A percentile compares a stretch with the other conserved stretches of the same genome.
Evolutionary conservation across 1,140 invertebrate genomes (phyloP).

Genomic region (Rhyzopertha dominica): DNA sequence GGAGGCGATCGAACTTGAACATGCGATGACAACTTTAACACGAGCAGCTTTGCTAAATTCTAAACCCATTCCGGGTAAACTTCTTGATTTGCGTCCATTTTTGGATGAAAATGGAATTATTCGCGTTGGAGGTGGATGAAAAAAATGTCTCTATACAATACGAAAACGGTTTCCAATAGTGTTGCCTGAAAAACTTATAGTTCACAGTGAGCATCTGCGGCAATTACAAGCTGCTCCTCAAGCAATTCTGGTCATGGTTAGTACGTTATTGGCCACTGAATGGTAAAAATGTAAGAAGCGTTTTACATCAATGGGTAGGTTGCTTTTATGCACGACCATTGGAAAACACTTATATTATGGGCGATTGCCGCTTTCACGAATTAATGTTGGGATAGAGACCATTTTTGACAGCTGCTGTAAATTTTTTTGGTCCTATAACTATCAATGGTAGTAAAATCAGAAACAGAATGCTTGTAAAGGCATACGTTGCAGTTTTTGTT

Average conservation of each 20-base stretch:
- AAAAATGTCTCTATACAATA: slow-evolving; percentile 22
- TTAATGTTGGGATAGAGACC: slow-evolving; percentile 24
- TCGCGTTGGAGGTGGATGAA: slow-evolving; percentile 30
- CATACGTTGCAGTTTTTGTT: slow-evolving; percentile 41
- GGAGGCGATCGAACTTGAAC: too few relatives aligned
- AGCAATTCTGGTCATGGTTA: slow-evolving; percentile 12
- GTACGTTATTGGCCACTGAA: slow-evolving; percentile 18
- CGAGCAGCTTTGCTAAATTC: too few relatives aligned
- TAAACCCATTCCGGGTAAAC: too few relatives aligned
- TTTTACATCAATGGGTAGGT: slow-evolving; percentile 18
- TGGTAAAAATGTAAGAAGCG: slow-evolving; percentile 14
- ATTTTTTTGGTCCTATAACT: slow-evolving; percentile 39
- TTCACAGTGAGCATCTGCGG: slow-evolving; percentile 18
- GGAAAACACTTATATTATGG: slow-evolving; percentile 37
- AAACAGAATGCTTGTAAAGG: slow-evolving; percentile 24
- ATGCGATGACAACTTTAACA: too few relatives aligned
- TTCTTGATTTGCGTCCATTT: slow-evolving; percentile 21
- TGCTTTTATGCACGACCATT: slow-evolving; percentile 8
- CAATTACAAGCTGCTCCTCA: slow-evolving; percentile 14
- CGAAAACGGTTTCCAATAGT: slow-evolving; percentile 25
- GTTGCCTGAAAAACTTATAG: slow-evolving; percentile 21
- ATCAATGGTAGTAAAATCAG: slow-evolving; percentile 7
- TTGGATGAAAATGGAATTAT: slow-evolving; percentile 26
- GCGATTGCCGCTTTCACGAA: slow-evolving; percentile 33
- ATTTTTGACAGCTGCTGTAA: slow-evolving; percentile 33